Evolutionary conservation across 2,113 vertebrate genomes (phyloP), one percentile per base, ranked within the genome.

Genomic region (Notiomystis cincta): DNA sequence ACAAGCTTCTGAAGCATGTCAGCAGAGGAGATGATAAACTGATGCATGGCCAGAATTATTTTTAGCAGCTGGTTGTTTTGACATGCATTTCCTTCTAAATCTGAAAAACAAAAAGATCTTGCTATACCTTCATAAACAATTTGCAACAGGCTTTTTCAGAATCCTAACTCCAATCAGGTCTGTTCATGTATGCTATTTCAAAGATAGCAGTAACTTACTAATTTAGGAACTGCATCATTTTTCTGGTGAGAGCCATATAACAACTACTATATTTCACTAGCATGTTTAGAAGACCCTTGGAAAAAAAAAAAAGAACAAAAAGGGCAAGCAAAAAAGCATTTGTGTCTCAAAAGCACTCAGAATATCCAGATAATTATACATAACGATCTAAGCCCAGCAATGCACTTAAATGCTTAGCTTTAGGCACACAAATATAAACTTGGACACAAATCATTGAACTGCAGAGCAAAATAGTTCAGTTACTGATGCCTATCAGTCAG

Each of bases 11-110:
- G 98, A 77, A 99, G 98, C 94, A 99, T 98, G 25, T 99, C 99
- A 3, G 98, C 97, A 58, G 99, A 99, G 70, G 99, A 98, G 95
- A 99, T 98, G 97, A 99, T 95, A 81, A 99, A 97, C 11, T 98
- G 98, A 93, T 99, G 99, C 99, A 99, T 99, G 86, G 99, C 98
- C 95, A 99, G 97, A 93, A 98, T 98, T 95, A 99, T 98, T 95
- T 99, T 98, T 91, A 99, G 82, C 90, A 99, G 97, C 61, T 99
- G 99, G 95, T 97, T 98, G 97, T 98, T 99, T 64, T 98, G 98
- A 94, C 97, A 98, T 18, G 99, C 89, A 89, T 98, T 98, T 77
- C 99, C 99, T 45, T 99, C 98, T 38, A 98, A 95, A 97, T 99
- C 99, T 99, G 98, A 37, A 98, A 97, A 94, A 69, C 7, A 82